Conservation (phyloP, 1,140 invertebrate genomes). For the Bombus difficillimus region DNA sequence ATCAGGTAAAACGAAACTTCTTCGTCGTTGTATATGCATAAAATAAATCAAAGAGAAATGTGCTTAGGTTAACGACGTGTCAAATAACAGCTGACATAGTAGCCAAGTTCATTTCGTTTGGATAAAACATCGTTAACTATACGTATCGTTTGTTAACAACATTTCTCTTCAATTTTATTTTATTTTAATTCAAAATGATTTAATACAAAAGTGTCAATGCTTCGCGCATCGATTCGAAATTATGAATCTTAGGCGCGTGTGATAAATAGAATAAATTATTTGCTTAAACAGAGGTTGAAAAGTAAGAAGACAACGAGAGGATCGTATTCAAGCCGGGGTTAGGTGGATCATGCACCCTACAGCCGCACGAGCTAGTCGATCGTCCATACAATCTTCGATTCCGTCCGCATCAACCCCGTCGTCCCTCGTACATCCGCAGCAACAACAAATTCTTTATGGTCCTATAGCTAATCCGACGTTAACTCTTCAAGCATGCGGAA, state of each 20-base stretch:
- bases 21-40: not conserved
- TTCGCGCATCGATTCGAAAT: not conserved
- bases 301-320: constrained; percentile 32
- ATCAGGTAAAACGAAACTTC: constrained; percentile 27
- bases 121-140: constrained; percentile 44
- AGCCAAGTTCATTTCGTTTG: constrained; percentile 50
- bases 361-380: constrained; percentile 71
- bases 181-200: not conserved
- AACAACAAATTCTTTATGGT: constrained; percentile 73
- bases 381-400: constrained; percentile 67
- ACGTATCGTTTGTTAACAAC: constrained; percentile 1
- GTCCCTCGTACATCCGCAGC: constrained; percentile 59
- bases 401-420: constrained; percentile 54
- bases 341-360: constrained; percentile 76
- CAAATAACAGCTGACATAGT: constrained; percentile 27
- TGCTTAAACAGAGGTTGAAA: constrained; percentile 35
- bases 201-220: not conserved
- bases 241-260: not conserved
- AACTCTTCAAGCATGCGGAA: constrained; percentile 67
- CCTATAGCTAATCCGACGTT: constrained; percentile 73
- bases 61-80: constrained; percentile 33
- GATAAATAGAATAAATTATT: not conserved
- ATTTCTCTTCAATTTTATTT: not conserved
- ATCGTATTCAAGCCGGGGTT: constrained; percentile 52
- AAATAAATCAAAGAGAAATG: not conserved